Conservation (phyloP, 2,113 vertebrate species). For the Mohoua ochrocephala region DNA sequence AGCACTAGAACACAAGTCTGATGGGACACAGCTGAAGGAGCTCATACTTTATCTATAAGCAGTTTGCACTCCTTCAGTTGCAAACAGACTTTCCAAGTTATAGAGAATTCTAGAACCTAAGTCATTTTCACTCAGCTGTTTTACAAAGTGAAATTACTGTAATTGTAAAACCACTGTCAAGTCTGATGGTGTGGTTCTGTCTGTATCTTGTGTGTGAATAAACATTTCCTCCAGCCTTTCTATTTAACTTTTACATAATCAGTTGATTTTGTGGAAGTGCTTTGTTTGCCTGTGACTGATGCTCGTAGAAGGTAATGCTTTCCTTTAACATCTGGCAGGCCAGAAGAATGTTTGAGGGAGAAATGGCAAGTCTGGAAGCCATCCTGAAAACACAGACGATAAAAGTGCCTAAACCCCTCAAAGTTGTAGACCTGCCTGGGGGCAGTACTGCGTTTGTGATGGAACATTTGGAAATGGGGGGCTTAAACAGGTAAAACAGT, state of each 20-base stretch:
- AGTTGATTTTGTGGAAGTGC: background rate
- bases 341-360: conserved; percentile 91
- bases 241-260: background rate
- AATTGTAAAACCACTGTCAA: background rate
- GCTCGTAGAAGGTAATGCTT: background rate
- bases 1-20: background rate
- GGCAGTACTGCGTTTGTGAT: conserved; percentile 82
- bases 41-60: background rate
- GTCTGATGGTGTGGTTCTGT: background rate
- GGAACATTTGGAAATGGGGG: conserved; percentile 89
- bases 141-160: background rate
- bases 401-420: conserved; percentile 84
- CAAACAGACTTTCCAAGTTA: background rate
- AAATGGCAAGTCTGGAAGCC: conserved; percentile 87
- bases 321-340: conserved; percentile 71
- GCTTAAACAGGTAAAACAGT: conserved; percentile 79
- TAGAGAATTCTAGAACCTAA: background rate
- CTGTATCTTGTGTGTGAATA: background rate
- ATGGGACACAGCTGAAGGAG: background rate
- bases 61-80: background rate
- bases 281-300: background rate
- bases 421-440: conserved; percentile 80
- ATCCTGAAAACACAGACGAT: conserved; percentile 81
- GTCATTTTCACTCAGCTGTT: background rate
- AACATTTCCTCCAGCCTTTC: background rate